phyloP scores from a whole-genome alignment of 2,113 vertebrate species.

The Nasalis larvatus region DNA sequence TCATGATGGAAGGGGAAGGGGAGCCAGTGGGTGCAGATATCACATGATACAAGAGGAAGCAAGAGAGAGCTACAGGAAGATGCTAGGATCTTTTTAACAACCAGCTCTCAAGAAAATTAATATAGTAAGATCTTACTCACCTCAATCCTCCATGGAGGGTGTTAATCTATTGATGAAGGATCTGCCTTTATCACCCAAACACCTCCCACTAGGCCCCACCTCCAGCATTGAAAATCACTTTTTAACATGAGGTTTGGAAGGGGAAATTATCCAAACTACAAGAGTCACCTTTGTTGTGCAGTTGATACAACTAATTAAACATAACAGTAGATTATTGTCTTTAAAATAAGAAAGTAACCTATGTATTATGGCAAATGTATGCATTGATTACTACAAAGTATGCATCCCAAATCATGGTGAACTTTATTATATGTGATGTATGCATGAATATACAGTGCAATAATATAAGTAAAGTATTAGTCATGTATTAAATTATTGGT shows the following conservation, averaged over 20 bases:
- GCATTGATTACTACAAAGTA: background rate
- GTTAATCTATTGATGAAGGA: background rate
- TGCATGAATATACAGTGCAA: background rate
- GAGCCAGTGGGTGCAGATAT: background rate
- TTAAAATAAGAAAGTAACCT: background rate
- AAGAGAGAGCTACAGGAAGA: background rate
- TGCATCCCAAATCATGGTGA: background rate
- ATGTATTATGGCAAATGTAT: background rate
- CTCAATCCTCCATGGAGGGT: background rate
- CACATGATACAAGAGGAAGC: background rate
- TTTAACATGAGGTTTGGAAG: background rate
- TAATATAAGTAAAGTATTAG: background rate
- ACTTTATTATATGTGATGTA: background rate
- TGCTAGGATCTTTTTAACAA: background rate
- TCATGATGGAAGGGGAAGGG: background rate
- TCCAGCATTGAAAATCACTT: background rate
- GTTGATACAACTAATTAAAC: background rate
- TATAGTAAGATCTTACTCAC: background rate
- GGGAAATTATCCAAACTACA: background rate
- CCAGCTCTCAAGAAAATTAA: background rate
- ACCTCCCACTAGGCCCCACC: background rate
- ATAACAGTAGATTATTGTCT: background rate
- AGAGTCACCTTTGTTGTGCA: background rate
- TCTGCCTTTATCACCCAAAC: background rate
- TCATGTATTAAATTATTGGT: background rate